Evolutionary conservation across 2,888 invertebrate genomes (phyloP), one percentile per base, ranked within the genome.

Genomic region (Cloeon dipterum): DNA sequence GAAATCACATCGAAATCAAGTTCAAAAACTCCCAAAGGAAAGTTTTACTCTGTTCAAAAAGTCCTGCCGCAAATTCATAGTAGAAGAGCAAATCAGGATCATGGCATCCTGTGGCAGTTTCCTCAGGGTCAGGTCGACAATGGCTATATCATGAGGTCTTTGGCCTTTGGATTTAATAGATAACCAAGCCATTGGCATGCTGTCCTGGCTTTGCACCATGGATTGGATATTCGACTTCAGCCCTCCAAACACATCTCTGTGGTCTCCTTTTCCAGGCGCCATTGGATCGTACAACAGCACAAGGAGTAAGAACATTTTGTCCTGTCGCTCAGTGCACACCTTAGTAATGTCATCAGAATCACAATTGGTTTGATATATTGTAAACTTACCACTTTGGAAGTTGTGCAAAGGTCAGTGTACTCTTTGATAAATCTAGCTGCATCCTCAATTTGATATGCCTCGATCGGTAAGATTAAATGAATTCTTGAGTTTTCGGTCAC

Each of bases 401-500:
- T 29, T 5, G 29, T 70, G 46, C 76, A 78, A 4, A 66, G 62
- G 42, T 66, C 59, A 35, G 74, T 70, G 55, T 83, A 88, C 39
- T 70, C 65, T 21, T 65, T 63, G 37, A 91, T 62, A 56, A 88
- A 83, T 20, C 62, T 60, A 17, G 65, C 52, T 3, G 71, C 70
- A 36, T 69, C 65, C 2, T 59, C 53, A 18, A 59, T 57, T 46
- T 65, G 63, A 39, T 54, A 53, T 48, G 67, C 59, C 49, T 68
- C 65, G 3, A 81, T 63, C 0, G 77, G 73, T 43, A 91, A 56
- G 45, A 93, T 56, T 43, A 91, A 61, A 40, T 74, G 70, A 4
- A 93, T 67, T 44, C 82, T 65, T 5, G 78, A 75, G 55, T 77
- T 83, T 64, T 96, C 94, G 0, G 93, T 94, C 2, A 94, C 93